Evolutionary conservation across 2,113 vertebrate genomes (phyloP).

Genomic region (Pavo muticus): DNA sequence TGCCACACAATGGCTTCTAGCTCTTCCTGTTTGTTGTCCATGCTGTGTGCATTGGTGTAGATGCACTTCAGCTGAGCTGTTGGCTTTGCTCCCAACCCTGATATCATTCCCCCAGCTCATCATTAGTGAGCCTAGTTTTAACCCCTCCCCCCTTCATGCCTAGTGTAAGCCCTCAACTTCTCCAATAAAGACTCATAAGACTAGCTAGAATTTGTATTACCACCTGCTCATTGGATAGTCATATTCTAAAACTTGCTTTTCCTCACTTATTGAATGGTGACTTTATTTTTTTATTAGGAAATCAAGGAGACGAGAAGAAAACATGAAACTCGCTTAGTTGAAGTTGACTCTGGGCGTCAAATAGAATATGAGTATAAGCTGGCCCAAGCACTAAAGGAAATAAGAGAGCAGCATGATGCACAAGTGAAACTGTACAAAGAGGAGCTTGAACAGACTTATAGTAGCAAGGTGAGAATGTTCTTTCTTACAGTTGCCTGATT

Average conservation of each 20-base stretch:
- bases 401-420: conserved; percentile 86
- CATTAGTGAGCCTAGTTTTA: too few species aligned
- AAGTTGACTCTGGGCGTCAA: conserved; percentile 85
- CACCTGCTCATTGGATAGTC: rapidly evolving
- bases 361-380: conserved; percentile 88
- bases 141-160: too few species aligned
- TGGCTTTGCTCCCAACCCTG: too few species aligned
- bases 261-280: neutral
- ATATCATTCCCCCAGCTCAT: too few species aligned
- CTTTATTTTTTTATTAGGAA: conserved; percentile 76
- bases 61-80: too few species aligned
- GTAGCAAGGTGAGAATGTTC: conserved; percentile 80
- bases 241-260: neutral
- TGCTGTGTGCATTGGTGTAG: too few species aligned
- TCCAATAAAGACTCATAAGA: neutral
- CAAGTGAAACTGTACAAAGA: conserved; percentile 88
- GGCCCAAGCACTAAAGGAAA: conserved; percentile 83
- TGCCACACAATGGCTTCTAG: too few species aligned
- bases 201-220: neutral
- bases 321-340: conserved; percentile 83
- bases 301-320: conserved; percentile 85
- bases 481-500: neutral
- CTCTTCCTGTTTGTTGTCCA: too few species aligned
- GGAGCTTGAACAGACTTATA: conserved; percentile 85
- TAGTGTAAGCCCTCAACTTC: neutral